Base-by-base conservation (phyloP, 2,888 invertebrate genomes). In the Ferdinandea cuprea region DNA sequence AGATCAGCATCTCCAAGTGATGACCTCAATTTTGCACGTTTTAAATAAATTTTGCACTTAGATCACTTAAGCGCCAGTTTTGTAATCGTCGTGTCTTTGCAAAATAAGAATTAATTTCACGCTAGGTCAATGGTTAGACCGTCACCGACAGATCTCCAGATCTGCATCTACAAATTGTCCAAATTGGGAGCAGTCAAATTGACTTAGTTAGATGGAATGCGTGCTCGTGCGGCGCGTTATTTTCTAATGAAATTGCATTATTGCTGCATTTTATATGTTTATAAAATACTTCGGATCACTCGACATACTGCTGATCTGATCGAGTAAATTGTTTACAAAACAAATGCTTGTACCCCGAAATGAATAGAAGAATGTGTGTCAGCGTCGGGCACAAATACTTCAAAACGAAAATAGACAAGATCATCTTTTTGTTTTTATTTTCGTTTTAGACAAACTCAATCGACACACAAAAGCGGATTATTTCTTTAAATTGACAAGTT, bases 11-110 rank as follows among this genome's bases (percentile, higher is more conserved):
- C 46, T 11, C 13, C 73, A 61, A 74, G 61, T 65, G 80, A 46
- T 81, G 80, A 76, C 80, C 80, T 81, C 76, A 76, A 81, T 71
- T 25, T 69, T 66, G 69, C 69, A 69, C 48, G 37, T 76, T 80
- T 69, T 13, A 81, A 50, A 54, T 71, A 71, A 81, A 74, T 63
- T 69, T 58, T 61, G 56, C 80, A 74, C 80, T 80, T 68, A 65
- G 48, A 63, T 32, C 58, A 76, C 63, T 76, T 76, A 30, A 71
- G 65, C 63, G 80, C 76, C 69, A 44, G 40, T 4, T 44, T 48
- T 30, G 15, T 17, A 5, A 35, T 37, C 37, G 58, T 37, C 37
- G 46, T n/a, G n/a, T n/a, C 40, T 32, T 71, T 44, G 44, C 4
- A 15, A 37, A 61, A 65, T 68, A 61, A 79, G 37, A 80, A 74